Base-by-base conservation (phyloP, 2,888 invertebrate species). In the Nasonovia ribisnigri region DNA sequence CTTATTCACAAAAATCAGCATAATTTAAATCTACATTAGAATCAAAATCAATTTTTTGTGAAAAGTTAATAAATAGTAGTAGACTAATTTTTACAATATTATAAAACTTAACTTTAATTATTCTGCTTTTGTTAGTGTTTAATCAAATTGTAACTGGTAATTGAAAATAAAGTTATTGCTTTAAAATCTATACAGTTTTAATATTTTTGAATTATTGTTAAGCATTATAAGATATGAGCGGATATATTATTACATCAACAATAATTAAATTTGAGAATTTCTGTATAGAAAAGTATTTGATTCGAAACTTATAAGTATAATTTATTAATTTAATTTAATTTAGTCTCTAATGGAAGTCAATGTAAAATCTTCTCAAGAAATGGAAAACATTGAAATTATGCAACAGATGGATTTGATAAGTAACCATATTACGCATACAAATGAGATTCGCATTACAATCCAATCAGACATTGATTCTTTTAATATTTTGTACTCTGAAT, bases 381-480 rank as follows among this genome's bases (percentile, higher is more conserved):
- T 90, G 67, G 93, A 93, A 90, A 93, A 93, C 36, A 90, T 93
- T 90, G 93, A 93, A 90, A 93, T 93, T 60, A 93, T 90, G 87
- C 93, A 93, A 87, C 93, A 93, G n/a, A 90, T 93, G 93, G 93
- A 93, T 48, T 86, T 93, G 42, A 93, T 93, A n/a, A 93, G 93
- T 42, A 90, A 93, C 43, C 93, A 93, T 86, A 29, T 93, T 51
- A 67, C 93, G n/a, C 93, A 93, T 26, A 93, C 93, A 29, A 93
- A 93, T 93, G 93, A 93, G n/a, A 90, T 93, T n/a, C 93, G 93
- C 67, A 93, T 93, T 67, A 93, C 89, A 13, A 90, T 93, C 86
- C 93, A 93, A 57, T 67, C 93, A 24, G 93, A 93, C 20, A 93
- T 93, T 51, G 93, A 93, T 93, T 93, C 93, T 36, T 93, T 93